These are phyloP conservation scores for Antrozous pallidus DNA, from an alignment of 2,797 vertebrate species.

Conservation along the genomic window DNA sequence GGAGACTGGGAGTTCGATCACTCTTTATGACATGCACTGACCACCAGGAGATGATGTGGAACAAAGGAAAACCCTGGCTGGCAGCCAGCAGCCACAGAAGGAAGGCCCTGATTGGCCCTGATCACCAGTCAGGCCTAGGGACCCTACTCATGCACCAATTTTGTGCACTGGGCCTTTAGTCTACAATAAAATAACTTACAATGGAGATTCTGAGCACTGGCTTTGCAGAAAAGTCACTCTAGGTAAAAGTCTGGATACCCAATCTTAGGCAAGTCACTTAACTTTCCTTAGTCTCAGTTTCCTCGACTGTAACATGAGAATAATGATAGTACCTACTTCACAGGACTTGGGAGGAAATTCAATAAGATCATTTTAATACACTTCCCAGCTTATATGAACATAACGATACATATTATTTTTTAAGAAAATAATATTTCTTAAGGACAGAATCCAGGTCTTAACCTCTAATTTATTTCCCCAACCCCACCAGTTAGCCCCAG, in stretches of 20 bases:
- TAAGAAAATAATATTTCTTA: slow-evolving; percentile 27
- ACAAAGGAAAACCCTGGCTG: too few species aligned
- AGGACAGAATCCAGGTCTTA: not conserved
- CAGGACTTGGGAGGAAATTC: not conserved
- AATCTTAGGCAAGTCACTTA: not conserved
- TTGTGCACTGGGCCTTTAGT: too few species aligned
- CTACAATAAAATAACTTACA: not conserved
- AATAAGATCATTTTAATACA: not conserved
- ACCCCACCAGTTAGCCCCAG: not conserved
- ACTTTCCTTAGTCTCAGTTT: not conserved
- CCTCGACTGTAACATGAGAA: not conserved
- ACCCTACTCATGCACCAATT: too few species aligned
- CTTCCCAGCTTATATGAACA: not conserved
- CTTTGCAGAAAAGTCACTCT: not conserved
- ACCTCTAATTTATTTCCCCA: slow-evolving; percentile 13
- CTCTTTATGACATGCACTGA: too few species aligned
- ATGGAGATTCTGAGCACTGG: not conserved
- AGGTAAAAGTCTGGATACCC: not conserved
- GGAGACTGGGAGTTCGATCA: too few species aligned
- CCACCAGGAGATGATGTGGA: too few species aligned
- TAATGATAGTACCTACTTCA: not conserved
- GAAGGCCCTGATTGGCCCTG: too few species aligned
- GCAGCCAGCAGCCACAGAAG: too few species aligned
- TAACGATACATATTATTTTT: not conserved
- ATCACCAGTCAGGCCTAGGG: too few species aligned